phyloP scores from a whole-genome alignment of 2,113 vertebrate genomes.

The Excalfactoria chinensis region DNA sequence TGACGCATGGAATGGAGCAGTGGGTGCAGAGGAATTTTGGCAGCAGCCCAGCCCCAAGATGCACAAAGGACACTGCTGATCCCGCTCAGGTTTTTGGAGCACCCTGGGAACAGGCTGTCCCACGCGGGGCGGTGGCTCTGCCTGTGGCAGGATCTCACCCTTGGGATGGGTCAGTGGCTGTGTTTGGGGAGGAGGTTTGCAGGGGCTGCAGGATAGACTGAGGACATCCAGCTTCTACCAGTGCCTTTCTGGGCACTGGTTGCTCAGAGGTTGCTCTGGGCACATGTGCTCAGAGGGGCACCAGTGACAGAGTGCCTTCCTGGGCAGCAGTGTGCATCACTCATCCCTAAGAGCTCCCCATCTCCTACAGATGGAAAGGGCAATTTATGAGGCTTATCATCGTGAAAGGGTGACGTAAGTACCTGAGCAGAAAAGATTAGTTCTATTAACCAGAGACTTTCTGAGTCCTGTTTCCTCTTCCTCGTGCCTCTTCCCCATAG shows the following conservation, averaged over 20 bases:
- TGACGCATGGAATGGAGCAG: conserved; percentile 69
- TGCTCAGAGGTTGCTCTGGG: too few relatives aligned
- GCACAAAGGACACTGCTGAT: conserved; percentile 46
- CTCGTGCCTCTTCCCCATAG: background rate
- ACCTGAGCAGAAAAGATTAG: conserved; percentile 18
- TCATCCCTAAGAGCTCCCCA: conserved; percentile 36
- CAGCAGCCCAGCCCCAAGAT: conserved; percentile 49
- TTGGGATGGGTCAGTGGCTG: rapidly evolving
- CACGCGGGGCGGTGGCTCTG: rapidly evolving
- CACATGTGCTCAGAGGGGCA: background rate
- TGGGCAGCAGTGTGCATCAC: background rate
- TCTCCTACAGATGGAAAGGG: background rate
- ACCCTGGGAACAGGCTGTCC: background rate
- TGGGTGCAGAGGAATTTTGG: conserved; percentile 78
- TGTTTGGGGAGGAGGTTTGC: background rate
- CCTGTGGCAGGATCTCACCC: background rate
- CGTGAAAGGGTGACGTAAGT: conserved; percentile 13
- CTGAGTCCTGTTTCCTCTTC: background rate
- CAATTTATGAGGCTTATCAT: conserved; percentile 40
- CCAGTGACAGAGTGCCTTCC: background rate
- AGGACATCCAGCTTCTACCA: background rate
- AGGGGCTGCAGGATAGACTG: background rate
- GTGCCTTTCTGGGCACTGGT: background rate
- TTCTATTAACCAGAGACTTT: background rate
- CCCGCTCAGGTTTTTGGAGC: background rate